Evolutionary conservation across 2,113 vertebrate species (phyloP), one percentile per base, ranked within the genome.

Genomic region (Pluvialis apricaria): DNA sequence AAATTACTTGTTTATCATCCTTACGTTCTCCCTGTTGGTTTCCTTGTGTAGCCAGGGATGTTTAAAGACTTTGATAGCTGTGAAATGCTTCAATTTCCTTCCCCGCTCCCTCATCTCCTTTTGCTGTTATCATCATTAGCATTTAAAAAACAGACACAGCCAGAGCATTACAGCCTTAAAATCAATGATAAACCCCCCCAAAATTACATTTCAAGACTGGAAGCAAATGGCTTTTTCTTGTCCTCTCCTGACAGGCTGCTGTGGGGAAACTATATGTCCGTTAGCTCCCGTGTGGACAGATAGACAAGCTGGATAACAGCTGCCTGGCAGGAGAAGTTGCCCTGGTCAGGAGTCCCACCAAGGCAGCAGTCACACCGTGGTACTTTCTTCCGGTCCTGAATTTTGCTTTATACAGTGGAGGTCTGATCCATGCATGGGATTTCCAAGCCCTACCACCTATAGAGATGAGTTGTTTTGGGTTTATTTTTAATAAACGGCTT

Each of bases 1-100:
- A 81, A 83, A 96, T 81, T 5, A 55, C 71, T 83, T 66, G 68
- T 90, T 95, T 86, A 47, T 78, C 90, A 68, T 61, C 68, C 71
- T n/a, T 22, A 15, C 4, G 0, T 47, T 73, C 68, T 94, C 94
- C 86, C 87, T 26, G 62, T 58, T 86, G 96, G 75, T 58, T 82
- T 90, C 71, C 55, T 29, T 2, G 36, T 5, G 10, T 1, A 17
- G 60, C 66, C 71, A 20, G 83, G 28, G 82, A 52, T 49, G 83
- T 55, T 82, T 77, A 81, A 84, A 87, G 93, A 8, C 45, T 84
- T 62, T 3, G 28, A 88, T 24, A 55, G 69, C 95, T 51, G 84
- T 70, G 85, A 96, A 96, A 92, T 54, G 58, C 64, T 73, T 81
- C 76, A 10, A 58, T 95, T 89, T 94, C 87, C 86, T 70, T 79